A percentile compares a stretch with the other conserved stretches of the same genome.
These are phyloP conservation scores for Coptotermes formosanus DNA, from an alignment of 1,140 invertebrate genomes.

Conservation along the genomic window DNA sequence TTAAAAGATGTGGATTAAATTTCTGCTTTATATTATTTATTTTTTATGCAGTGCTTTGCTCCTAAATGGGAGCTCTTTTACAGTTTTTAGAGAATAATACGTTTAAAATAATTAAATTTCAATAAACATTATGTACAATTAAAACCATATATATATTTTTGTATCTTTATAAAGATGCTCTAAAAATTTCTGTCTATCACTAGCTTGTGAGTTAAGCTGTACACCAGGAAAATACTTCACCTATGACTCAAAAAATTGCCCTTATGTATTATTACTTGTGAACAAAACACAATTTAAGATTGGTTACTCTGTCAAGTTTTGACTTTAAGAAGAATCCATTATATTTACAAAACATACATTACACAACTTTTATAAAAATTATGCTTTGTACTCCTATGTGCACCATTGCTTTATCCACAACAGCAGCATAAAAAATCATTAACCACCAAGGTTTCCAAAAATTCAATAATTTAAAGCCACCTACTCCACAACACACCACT, in stretches of 20 bases:
- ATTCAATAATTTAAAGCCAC: not conserved
- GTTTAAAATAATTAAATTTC: conserved; percentile 4
- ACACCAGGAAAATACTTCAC: conserved; percentile 14
- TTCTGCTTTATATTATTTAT: not conserved
- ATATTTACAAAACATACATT: conserved; percentile 28
- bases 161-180: not conserved
- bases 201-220: conserved; percentile 12
- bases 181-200: not conserved
- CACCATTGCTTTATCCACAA: conserved; percentile 25
- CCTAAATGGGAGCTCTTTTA: not conserved
- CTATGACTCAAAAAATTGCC: not conserved
- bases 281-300: conserved; percentile 9
- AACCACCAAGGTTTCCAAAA: not conserved
- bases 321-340: conserved; percentile 20
- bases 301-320: not conserved
- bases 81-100: not conserved
- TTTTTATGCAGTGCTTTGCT: not conserved
- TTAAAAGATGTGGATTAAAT: too few relatives aligned
- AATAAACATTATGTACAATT: conserved; percentile 15
- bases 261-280: not conserved
- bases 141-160: conserved; percentile 7
- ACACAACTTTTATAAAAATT: conserved; percentile 25
- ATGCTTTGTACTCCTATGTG: conserved; percentile 34
- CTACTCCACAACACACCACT: not conserved
- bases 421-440: not conserved